A percentile compares a stretch with the other conserved stretches of the same genome.
phyloP scores from a whole-genome alignment of 2,113 vertebrate genomes.

The Neofelis nebulosa region DNA sequence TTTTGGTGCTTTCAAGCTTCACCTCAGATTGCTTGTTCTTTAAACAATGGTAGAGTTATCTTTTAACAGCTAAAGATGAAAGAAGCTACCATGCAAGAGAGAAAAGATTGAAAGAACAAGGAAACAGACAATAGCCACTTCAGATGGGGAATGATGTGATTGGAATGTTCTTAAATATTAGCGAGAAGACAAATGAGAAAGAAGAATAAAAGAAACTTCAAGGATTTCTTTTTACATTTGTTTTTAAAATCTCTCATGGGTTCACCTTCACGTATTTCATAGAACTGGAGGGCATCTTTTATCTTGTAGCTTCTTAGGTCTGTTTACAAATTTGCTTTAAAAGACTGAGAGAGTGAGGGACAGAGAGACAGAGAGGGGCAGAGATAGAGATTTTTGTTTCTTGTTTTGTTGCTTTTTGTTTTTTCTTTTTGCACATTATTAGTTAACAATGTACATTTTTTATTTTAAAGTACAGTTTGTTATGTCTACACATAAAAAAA shows the following conservation, averaged over 20 bases:
- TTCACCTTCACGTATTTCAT: not conserved
- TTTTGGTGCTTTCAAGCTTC: constrained; percentile 50
- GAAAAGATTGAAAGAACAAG: constrained; percentile 31
- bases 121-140: constrained; percentile 54
- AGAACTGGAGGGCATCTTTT: not conserved
- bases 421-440: not conserved
- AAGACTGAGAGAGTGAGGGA: not conserved
- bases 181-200: not conserved
- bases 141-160: not conserved
- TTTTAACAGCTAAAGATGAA: constrained; percentile 64
- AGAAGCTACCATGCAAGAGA: constrained; percentile 21
- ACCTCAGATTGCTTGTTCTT: constrained; percentile 48
- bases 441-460: not conserved
- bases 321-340: not conserved
- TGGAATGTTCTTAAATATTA: constrained; percentile 33
- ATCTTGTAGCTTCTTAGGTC: not conserved
- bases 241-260: constrained; percentile 10
- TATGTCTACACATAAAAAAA: not conserved
- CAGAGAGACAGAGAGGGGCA: not conserved
- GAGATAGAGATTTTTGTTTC: not conserved
- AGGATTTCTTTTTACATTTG: constrained; percentile 30
- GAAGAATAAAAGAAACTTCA: not conserved
- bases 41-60: constrained; percentile 57
- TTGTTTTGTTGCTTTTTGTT: not conserved
- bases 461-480: not conserved